Evolutionary conservation across 2,113 vertebrate genomes (phyloP).

Genomic region (Lates calcarifer): DNA sequence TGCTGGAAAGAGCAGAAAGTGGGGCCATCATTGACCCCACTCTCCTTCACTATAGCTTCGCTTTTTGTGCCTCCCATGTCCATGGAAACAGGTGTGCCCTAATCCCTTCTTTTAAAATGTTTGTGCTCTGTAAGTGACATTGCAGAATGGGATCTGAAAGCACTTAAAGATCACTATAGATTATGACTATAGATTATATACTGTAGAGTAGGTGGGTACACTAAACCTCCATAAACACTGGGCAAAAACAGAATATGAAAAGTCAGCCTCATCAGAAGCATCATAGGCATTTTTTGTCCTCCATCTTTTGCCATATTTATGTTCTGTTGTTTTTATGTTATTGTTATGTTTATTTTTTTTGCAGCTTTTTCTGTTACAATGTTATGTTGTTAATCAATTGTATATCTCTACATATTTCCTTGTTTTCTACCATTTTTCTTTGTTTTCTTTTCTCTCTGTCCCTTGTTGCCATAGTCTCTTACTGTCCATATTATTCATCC

Average conservation of each 20-base stretch:
- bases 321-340: slow-evolving; percentile 55
- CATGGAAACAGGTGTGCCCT: slow-evolving; percentile 96
- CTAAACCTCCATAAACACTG: background rate
- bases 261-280: background rate
- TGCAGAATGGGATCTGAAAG: background rate
- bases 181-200: too few relatives aligned
- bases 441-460: slow-evolving; percentile 88
- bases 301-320: slow-evolving; percentile 39
- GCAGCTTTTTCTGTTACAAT: slow-evolving; percentile 35
- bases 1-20: slow-evolving; percentile 95
- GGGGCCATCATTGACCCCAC: slow-evolving; percentile 99
- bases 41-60: slow-evolving; percentile 99
- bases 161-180: background rate
- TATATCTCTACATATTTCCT: slow-evolving; percentile 82
- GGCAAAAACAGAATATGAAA: slow-evolving; percentile 1
- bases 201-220: background rate
- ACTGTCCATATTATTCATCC: slow-evolving; percentile 86
- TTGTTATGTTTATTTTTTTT: slow-evolving; percentile 34
- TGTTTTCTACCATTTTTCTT: slow-evolving; percentile 83
- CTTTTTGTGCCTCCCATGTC: slow-evolving; percentile 99
- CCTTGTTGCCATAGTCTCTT: slow-evolving; percentile 86
- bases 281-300: slow-evolving; percentile 36
- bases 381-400: slow-evolving; percentile 75
- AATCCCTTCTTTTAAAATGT: slow-evolving; percentile 23
- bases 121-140: background rate